Evolutionary conservation across 1,140 invertebrate genomes (phyloP), one percentile per base, ranked within the genome.

Genomic region (Diabrotica virgifera): DNA sequence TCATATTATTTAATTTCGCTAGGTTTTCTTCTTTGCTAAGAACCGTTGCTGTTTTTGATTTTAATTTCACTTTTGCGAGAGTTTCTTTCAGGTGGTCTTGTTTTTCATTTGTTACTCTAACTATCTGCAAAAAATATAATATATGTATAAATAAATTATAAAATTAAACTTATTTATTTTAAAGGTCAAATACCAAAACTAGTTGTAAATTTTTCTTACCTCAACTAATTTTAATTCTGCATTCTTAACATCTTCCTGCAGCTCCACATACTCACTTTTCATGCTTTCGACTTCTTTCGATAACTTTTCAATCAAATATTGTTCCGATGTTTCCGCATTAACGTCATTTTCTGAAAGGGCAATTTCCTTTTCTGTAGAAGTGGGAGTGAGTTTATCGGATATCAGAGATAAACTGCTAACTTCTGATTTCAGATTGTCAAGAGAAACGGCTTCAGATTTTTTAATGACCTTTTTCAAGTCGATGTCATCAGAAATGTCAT

Each of bases 11-110:
- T 36, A 89, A 71, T 78, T 90, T 90, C 5, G 78, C 74, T 50
- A 90, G 80, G 75, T 90, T 90, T 51, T 83, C 82, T 53, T 87
- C 85, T 81, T 69, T 84, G 80, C 51, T 89, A 35, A 78, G 74
- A 12, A 91, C 77, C 69, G 87, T 85, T 11, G 86, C 80, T 0
- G 87, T 86, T 74, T 84, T 84, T 62, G 83, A 83, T 76, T 86
- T 86, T 12, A 85, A 84, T 46, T 81, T 82, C 51, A 79, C 77
- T 64, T 82, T 76, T 46, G 82, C 77, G 65, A 83, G 75, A 7
- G 73, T 73, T 35, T 78, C 65, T 67, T 80, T 78, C 10, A 85
- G 69, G 13, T 76, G 67, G 62, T 79, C 74, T 55, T 83, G 72
- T 72, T 85, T 80, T 36, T 76, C 77, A 61, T 80, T 72, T 68